Conservation (phyloP, 2,888 invertebrate species). For the Nephrotoma guestfalica region DNA sequence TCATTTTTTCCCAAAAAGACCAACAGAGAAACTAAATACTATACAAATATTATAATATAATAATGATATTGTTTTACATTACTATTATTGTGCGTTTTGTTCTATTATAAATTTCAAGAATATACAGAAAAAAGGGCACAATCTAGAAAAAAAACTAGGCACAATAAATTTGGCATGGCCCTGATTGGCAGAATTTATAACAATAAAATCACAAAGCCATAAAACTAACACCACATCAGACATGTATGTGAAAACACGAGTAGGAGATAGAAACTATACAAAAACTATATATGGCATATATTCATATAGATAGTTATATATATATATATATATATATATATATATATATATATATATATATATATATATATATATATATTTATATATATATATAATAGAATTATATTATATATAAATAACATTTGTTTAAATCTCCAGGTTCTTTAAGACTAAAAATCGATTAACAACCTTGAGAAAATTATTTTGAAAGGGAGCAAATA, state of each 20-base stretch:
- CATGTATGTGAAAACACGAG: background rate
- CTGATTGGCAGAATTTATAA: background rate
- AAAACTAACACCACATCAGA: background rate
- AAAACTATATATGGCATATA: background rate
- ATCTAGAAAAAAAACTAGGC: background rate
- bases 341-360: no score
- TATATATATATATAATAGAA: background rate
- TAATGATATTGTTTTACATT: background rate
- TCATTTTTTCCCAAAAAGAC: background rate
- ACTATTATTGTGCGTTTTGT: background rate
- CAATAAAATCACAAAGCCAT: background rate
- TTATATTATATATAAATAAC: background rate
- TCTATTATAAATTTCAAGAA: background rate
- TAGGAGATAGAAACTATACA: background rate
- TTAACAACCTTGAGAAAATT: background rate
- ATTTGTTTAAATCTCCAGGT: background rate
- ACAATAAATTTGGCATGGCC: background rate
- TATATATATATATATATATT: no score
- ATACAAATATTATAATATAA: background rate
- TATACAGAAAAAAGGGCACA: background rate
- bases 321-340: background rate
- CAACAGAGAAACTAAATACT: background rate
- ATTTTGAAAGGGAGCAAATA: background rate
- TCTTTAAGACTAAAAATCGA: background rate
- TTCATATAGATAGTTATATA: background rate